These are phyloP conservation scores for Oeneis ivallda DNA, from an alignment of 2,888 invertebrate species.

Conservation along the genomic window DNA sequence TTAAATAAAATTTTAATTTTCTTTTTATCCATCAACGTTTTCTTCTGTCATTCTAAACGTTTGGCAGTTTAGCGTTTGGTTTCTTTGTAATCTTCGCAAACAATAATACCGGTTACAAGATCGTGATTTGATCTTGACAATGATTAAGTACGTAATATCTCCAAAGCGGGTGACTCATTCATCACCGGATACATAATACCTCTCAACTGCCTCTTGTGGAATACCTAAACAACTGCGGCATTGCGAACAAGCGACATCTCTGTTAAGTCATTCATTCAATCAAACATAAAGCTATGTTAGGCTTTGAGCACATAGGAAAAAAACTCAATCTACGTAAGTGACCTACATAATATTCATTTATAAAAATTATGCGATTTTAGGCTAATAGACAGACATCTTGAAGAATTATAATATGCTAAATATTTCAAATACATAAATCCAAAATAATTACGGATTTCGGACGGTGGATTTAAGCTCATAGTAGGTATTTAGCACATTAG, in stretches of 20 bases:
- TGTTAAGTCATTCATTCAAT: constrained; percentile 9
- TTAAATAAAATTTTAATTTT: too few species aligned
- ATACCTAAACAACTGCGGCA: constrained; percentile 34
- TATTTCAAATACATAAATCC: too few species aligned
- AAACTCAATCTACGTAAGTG: too few species aligned
- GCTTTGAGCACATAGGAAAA: too few species aligned
- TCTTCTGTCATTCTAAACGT: background rate
- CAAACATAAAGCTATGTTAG: background rate
- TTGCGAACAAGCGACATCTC: constrained; percentile 18
- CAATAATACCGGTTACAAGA: constrained; percentile 18
- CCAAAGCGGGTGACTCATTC: constrained; percentile 50
- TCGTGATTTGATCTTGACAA: constrained; percentile 58
- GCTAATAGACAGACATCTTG: too few species aligned
- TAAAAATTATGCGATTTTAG: too few species aligned
- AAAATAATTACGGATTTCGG: too few species aligned
- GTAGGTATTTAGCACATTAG: too few species aligned
- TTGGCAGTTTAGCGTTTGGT: too few species aligned
- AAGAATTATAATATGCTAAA: too few species aligned
- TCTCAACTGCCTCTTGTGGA: constrained; percentile 36
- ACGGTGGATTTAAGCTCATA: too few species aligned
- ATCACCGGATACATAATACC: constrained; percentile 51
- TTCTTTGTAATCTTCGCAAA: constrained; percentile 11
- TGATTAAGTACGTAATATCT: constrained; percentile 48
- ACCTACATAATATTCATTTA: too few species aligned
- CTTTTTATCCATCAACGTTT: background rate